These are phyloP conservation scores for Syngnathus acus DNA, from an alignment of 2,797 vertebrate species.

Conservation along the genomic window DNA sequence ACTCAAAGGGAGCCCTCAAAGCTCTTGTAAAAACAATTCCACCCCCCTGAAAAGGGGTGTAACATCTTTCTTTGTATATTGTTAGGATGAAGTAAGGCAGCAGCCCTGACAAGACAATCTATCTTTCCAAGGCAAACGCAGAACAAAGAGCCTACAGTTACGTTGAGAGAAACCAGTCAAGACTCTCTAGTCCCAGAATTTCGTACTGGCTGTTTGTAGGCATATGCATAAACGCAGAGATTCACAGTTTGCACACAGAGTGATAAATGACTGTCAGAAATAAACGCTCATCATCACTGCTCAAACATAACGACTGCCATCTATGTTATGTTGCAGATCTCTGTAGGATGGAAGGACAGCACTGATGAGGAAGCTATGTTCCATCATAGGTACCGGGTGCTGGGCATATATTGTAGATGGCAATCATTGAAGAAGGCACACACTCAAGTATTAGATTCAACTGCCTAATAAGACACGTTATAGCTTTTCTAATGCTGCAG, in stretches of 20 bases:
- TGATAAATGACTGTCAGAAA: constrained; percentile 18
- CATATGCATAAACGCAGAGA: constrained; percentile 20
- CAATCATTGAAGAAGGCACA: constrained; percentile 36
- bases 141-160: constrained; percentile 3
- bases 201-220: constrained; percentile 11
- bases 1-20: constrained; percentile 9
- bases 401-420: constrained; percentile 18
- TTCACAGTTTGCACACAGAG: constrained; percentile 35
- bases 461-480: constrained; percentile 23
- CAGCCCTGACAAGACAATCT: neutral
- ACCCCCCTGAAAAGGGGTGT: constrained; percentile 29
- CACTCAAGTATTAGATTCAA: constrained; percentile 29
- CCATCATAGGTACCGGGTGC: constrained; percentile 38
- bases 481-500: constrained; percentile 34
- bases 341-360: constrained; percentile 25
- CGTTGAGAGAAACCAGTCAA: constrained; percentile 3
- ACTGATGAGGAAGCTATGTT: constrained; percentile 18
- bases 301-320: constrained; percentile 2
- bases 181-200: constrained; percentile 14
- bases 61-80: constrained; percentile 23
- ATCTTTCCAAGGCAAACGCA: constrained; percentile 6
- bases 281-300: constrained; percentile 18
- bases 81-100: constrained; percentile 19
- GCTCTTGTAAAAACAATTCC: constrained; percentile 20
- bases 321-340: constrained; percentile 27